A percentile compares a stretch with the other conserved stretches of the same genome.
Conservation (phyloP, 2,888 invertebrate genomes). For the Tenodera sinensis region DNA sequence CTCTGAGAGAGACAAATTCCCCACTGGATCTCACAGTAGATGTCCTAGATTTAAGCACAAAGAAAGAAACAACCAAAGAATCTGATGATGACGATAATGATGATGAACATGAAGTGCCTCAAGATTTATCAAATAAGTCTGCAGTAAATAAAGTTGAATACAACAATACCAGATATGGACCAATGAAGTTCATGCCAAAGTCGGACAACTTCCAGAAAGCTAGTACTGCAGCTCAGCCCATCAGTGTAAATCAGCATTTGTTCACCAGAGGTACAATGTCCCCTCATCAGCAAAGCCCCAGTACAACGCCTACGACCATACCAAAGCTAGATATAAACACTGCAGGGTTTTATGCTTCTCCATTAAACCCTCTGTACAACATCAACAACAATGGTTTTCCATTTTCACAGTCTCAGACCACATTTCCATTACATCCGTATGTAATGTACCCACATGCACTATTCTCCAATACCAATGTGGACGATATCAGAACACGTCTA, state of each 20-base stretch:
- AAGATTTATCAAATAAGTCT: conserved; percentile 33
- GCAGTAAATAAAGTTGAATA: background rate
- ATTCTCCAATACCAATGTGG: conserved; percentile 49
- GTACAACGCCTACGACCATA: background rate
- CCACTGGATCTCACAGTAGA: conserved; percentile 74
- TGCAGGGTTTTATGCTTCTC: conserved; percentile 1
- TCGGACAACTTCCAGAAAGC: background rate
- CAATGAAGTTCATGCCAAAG: background rate
- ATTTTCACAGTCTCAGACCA: conserved; percentile 20
- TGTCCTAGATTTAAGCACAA: conserved; percentile 80
- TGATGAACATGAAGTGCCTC: conserved; percentile 29
- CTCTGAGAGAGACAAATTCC: conserved; percentile 16
- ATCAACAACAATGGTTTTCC: conserved; percentile 28
- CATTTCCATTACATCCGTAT: conserved; percentile 12
- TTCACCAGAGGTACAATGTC: background rate
- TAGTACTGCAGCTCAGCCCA: background rate
- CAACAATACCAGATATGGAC: background rate
- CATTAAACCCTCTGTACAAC: conserved; percentile 19
- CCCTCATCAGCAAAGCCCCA: background rate
- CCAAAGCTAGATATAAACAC: conserved; percentile 26
- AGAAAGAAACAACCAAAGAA: conserved; percentile 45
- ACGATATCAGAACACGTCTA: conserved; percentile 59
- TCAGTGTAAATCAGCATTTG: background rate
- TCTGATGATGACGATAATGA: conserved; percentile 23
- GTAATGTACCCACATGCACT: conserved; percentile 54